Percentiles rank a stretch among this genome's conserved stretches.
Conservation (phyloP, 2,113 vertebrate genomes). For the Muntiacus muntjak region DNA sequence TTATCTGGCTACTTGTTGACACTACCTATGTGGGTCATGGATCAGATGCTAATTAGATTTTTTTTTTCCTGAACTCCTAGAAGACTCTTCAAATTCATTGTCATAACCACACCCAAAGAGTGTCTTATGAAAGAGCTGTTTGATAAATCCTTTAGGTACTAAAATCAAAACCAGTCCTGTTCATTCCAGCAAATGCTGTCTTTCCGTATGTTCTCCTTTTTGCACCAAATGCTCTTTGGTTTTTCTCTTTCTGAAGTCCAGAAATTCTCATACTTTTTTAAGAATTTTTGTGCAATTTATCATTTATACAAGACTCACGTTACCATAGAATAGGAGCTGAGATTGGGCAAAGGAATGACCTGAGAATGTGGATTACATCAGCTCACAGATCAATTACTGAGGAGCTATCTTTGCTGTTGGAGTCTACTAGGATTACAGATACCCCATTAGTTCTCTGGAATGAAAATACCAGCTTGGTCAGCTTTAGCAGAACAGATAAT, state of each 20-base stretch:
- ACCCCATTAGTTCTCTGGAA: slow-evolving; percentile 13
- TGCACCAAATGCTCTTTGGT: background rate
- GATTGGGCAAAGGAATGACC: background rate
- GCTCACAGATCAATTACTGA: background rate
- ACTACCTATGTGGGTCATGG: background rate
- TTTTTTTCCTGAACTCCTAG: background rate
- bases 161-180: slow-evolving; percentile 18
- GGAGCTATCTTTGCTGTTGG: background rate
- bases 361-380: background rate
- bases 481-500: slow-evolving; percentile 14
- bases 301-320: background rate
- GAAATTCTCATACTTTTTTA: background rate
- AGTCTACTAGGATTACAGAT: slow-evolving; percentile 28
- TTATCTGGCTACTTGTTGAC: slow-evolving; percentile 16
- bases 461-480: slow-evolving; percentile 34
- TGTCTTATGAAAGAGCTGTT: background rate
- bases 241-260: slow-evolving; percentile 25
- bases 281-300: background rate
- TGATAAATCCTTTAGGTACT: background rate
- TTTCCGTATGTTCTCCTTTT: background rate
- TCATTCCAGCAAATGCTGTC: background rate
- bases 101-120: background rate
- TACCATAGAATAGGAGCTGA: background rate
- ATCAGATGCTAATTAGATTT: background rate
- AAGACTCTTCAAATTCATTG: background rate